Conservation (phyloP, 2,797 vertebrate genomes). For the Phrynocephalus vlangalii region DNA sequence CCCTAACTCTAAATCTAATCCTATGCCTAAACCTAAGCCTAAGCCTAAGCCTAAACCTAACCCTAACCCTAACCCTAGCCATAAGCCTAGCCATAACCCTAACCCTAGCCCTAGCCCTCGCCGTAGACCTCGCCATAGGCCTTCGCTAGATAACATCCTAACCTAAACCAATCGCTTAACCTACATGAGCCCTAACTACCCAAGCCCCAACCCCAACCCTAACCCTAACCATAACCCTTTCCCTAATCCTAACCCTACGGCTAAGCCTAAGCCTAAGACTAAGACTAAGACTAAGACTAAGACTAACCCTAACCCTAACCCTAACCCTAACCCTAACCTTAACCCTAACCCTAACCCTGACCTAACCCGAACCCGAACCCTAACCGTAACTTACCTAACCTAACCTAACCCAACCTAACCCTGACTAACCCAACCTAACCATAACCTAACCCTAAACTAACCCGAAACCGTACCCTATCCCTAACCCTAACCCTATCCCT, state of each 20-base stretch:
- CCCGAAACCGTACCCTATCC: not conserved
- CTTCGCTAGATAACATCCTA: too few species aligned
- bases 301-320: slow-evolving; percentile 28
- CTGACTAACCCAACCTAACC: not conserved
- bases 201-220: too few species aligned
- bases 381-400: slow-evolving; percentile 16
- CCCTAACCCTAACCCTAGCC: too few species aligned
- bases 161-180: not conserved
- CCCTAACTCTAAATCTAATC: slow-evolving; percentile 16
- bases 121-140: too few species aligned
- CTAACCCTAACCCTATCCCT: too few species aligned
- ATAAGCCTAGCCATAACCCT: too few species aligned
- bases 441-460: too few species aligned
- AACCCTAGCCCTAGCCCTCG: too few species aligned
- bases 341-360: too few species aligned
- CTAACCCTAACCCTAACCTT: slow-evolving; percentile 32
- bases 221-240: too few species aligned
- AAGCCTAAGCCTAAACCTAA: slow-evolving; percentile 19
- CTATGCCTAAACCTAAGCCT: slow-evolving; percentile 14
- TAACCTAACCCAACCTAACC: not conserved
- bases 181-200: not conserved
- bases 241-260: too few species aligned
- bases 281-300: not conserved
- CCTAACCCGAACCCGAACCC: slow-evolving; percentile 44
- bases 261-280: slow-evolving; percentile 5